Evolutionary conservation across 2,797 vertebrate species (phyloP).

Genomic region (Poeciliopsis infans): DNA sequence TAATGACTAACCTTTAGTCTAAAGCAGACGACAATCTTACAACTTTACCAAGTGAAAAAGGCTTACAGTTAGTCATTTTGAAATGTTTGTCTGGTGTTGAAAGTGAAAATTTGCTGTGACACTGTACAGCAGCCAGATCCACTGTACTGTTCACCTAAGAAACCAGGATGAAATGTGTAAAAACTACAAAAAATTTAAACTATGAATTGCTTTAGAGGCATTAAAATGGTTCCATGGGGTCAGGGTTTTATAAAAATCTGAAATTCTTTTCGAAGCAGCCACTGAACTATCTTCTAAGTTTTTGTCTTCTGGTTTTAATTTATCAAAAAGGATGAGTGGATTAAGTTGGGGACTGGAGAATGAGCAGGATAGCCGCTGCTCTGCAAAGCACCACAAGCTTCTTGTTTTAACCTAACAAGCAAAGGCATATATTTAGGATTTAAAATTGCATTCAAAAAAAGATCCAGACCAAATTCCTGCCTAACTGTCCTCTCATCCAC

Average conservation of each 20-base stretch:
- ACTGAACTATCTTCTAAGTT: not conserved
- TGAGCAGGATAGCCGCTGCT: constrained; percentile 10
- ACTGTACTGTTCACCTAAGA: not conserved
- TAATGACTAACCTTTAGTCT: not conserved
- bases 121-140: not conserved
- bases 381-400: constrained; percentile 7
- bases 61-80: not conserved
- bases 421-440: constrained; percentile 25
- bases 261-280: not conserved
- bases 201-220: not conserved
- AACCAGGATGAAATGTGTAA: not conserved
- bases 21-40: not conserved
- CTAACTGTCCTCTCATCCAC: constrained; percentile 33
- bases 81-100: not conserved
- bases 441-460: constrained; percentile 18
- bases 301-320: not conserved
- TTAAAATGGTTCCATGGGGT: not conserved
- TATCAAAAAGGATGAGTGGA: not conserved
- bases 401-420: constrained; percentile 18
- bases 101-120: not conserved
- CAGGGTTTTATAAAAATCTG: not conserved
- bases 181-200: not conserved
- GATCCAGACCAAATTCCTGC: constrained; percentile 15
- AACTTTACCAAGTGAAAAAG: not conserved
- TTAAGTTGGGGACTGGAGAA: not conserved